Conservation (phyloP, 2,113 vertebrate genomes). For the Petroica traversi region DNA sequence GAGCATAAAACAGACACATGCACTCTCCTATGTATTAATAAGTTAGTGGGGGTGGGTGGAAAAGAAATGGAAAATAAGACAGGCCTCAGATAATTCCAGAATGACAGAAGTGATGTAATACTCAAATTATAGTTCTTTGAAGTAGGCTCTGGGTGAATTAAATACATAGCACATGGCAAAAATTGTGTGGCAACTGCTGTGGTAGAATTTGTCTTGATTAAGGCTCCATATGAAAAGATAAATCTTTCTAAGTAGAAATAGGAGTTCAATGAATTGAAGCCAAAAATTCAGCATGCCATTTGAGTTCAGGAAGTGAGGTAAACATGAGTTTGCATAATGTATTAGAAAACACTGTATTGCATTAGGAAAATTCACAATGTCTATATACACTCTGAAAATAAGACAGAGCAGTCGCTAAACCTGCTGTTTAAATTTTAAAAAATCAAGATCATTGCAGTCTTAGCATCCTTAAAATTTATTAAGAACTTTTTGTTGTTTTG, state of each 20-base stretch:
- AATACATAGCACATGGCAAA: constrained; percentile 59
- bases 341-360: not conserved
- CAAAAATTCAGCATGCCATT: constrained; percentile 45
- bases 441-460: not conserved
- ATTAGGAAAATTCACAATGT: constrained; percentile 15
- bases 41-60: constrained; percentile 3
- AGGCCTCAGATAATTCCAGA: constrained; percentile 56
- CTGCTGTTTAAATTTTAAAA: not conserved
- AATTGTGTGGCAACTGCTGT: constrained; percentile 60
- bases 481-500: not conserved
- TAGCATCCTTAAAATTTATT: not conserved
- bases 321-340: constrained; percentile 34
- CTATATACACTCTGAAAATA: not conserved
- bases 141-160: constrained; percentile 52
- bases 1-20: constrained; percentile 55
- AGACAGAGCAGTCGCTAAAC: not conserved
- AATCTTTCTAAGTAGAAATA: constrained; percentile 59
- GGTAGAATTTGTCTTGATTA: constrained; percentile 71
- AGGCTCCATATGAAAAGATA: constrained; percentile 58
- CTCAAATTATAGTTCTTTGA: constrained; percentile 69
- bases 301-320: constrained; percentile 51
- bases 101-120: constrained; percentile 68
- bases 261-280: constrained; percentile 40
- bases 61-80: constrained; percentile 62
- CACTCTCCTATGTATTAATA: constrained; percentile 66